These are phyloP conservation scores for Coptodon rendalli DNA, from an alignment of 2,113 vertebrate genomes.

Conservation along the genomic window DNA sequence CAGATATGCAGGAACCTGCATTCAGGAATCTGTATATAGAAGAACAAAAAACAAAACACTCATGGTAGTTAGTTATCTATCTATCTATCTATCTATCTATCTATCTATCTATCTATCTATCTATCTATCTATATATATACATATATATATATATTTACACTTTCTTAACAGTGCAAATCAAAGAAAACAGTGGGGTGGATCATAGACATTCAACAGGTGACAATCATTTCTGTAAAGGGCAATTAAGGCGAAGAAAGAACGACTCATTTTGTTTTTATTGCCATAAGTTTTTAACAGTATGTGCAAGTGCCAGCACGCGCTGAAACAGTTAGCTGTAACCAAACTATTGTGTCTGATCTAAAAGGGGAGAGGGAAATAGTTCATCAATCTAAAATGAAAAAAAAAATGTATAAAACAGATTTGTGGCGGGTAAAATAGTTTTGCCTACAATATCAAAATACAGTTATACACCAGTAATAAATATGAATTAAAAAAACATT, in stretches of 20 bases:
- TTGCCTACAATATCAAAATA: background rate
- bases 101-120: no score
- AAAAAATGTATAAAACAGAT: background rate
- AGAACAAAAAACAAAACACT: background rate
- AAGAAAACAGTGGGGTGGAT: background rate
- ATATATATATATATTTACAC: background rate
- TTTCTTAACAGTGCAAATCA: background rate
- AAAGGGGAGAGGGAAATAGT: background rate
- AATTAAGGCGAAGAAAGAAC: background rate
- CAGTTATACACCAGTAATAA: background rate
- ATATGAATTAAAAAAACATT: background rate
- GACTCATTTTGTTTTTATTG: background rate
- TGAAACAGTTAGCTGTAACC: background rate
- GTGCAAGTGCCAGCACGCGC: background rate
- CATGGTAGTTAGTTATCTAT: background rate
- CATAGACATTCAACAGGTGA: background rate
- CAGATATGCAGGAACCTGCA: background rate
- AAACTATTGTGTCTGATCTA: background rate
- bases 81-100: no score
- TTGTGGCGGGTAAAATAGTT: background rate
- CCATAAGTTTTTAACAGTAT: background rate
- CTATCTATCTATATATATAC: no score
- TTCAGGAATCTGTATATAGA: background rate
- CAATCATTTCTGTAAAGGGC: background rate
- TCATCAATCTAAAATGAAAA: background rate